Conservation (phyloP, 2,888 invertebrate species). For the Xestia xanthographa region DNA sequence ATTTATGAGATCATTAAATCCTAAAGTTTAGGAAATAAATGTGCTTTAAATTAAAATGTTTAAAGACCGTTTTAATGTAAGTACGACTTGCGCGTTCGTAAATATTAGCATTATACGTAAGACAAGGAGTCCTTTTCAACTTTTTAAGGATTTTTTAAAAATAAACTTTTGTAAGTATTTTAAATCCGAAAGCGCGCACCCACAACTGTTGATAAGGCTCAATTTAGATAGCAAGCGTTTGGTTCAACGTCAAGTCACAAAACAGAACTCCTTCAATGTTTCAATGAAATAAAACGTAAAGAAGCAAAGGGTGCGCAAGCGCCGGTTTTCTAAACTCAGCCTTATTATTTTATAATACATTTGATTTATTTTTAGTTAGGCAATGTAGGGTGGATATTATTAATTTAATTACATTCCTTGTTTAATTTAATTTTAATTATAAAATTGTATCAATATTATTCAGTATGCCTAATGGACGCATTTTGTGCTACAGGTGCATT, state of each 20-base stretch:
- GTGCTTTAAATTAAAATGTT: not conserved
- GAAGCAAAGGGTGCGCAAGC: slow-evolving; percentile 2
- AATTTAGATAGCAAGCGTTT: not conserved
- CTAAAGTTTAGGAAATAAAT: not conserved
- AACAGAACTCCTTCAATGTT: not conserved
- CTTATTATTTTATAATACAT: slow-evolving; percentile 16
- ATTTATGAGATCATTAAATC: not conserved
- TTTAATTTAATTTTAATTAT: slow-evolving; percentile 22
- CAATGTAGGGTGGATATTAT: slow-evolving; percentile 21
- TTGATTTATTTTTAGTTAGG: not conserved
- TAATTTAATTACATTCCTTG: slow-evolving; percentile 48
- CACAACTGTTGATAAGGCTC: not conserved
- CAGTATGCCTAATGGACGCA: not conserved
- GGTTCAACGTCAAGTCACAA: not conserved
- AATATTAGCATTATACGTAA: too few species aligned
- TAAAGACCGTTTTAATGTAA: not conserved
- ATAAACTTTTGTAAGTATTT: not conserved
- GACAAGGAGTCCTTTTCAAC: not conserved
- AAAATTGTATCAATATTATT: slow-evolving; percentile 21
- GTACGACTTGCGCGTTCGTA: too few species aligned
- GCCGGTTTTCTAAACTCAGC: not conserved
- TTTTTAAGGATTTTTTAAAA: not conserved
- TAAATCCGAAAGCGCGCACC: not conserved
- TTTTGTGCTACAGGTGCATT: slow-evolving; percentile 3
- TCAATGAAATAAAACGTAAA: not conserved